Evolutionary conservation across 1,140 invertebrate species (phyloP).

Genomic region (Drosophila ananassae): DNA sequence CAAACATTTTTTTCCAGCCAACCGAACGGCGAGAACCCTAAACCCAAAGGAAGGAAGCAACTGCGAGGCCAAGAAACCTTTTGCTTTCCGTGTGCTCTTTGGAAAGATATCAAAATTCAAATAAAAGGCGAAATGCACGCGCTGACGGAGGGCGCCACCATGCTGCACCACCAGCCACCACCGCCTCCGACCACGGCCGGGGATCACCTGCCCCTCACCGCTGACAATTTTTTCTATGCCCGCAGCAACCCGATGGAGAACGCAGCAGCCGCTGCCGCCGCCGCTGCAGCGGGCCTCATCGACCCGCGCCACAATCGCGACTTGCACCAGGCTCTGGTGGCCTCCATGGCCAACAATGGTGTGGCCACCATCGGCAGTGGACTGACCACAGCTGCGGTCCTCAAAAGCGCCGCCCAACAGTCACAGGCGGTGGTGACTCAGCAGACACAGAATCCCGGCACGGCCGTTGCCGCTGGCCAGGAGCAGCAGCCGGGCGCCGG

Average conservation of each 20-base stretch:
- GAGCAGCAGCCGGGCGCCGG: constrained; percentile 56
- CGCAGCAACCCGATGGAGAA: constrained; percentile 85
- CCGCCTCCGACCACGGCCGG: constrained; percentile 41
- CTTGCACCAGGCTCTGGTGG: constrained; percentile 86
- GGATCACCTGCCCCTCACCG: constrained; percentile 51
- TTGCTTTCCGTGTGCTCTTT: neutral
- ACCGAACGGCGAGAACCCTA: neutral
- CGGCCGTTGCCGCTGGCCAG: constrained; percentile 33
- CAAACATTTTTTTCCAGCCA: neutral
- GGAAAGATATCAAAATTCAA: constrained; percentile 71
- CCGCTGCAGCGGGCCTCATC: constrained; percentile 84
- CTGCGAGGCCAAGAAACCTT: constrained; percentile 1
- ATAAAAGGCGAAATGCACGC: constrained; percentile 76
- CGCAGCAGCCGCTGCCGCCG: constrained; percentile 83
- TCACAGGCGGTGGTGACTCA: constrained; percentile 36
- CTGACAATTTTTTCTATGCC: constrained; percentile 76
- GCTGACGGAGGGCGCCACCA: constrained; percentile 76
- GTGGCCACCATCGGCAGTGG: constrained; percentile 80
- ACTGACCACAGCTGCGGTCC: constrained; percentile 67
- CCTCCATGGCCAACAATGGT: constrained; percentile 84
- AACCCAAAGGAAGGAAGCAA: constrained; percentile 5
- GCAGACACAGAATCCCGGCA: constrained; percentile 52
- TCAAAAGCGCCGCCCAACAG: constrained; percentile 71
- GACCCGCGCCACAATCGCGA: constrained; percentile 87
- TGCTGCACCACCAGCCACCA: constrained; percentile 69